Base-by-base conservation (phyloP, 2,888 invertebrate genomes). In the Conistra vaccinii region DNA sequence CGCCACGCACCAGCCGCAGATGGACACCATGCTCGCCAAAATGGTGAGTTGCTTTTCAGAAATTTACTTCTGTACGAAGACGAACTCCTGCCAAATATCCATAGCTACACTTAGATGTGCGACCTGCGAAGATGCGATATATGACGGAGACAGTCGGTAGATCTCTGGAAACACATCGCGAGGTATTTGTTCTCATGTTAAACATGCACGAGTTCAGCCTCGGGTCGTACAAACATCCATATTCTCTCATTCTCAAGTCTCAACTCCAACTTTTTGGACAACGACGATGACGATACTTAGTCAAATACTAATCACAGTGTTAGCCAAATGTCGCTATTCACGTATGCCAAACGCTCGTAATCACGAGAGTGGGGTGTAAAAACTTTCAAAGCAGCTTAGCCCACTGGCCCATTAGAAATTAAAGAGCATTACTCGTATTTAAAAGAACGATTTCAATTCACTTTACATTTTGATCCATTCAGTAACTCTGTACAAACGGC, bases 21-120 rank as follows among this genome's bases (percentile, higher is more conserved):
- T 96, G 96, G 96, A 96, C 89, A 89, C 93, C 81, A 90, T 96
- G 94, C 95, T 96, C 80, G 95, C 95, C 63, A 96, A 96, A 87
- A 96, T 96, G 96, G 96, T 96, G 57, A 91, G 94, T 91, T n/a
- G 20, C 45, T 51, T 48, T 39, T 32, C 29, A 65, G 6, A 61
- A 5, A 66, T 53, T 39, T 5, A 7, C 14, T 45, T 61, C 29
- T 26, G 51, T 35, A 26, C 0, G 1, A 35, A 23, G 12, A 39
- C 2, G 1, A 26, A 4, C 2, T 42, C 53, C 23, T 51, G 17
- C n/a, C 42, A 42, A 32, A n/a, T 48, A 23, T 35, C 17, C 7
- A 17, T 17, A 48, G 23, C 5, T 26, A 39, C 29, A 9, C 26
- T 26, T 20, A 10, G 39, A 32, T 23, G 6, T 45, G 45, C 26